Percentiles rank a stretch among this genome's conserved stretches.
Evolutionary conservation across 2,888 invertebrate genomes (phyloP).

Genomic region (Agrotis ipsilon): DNA sequence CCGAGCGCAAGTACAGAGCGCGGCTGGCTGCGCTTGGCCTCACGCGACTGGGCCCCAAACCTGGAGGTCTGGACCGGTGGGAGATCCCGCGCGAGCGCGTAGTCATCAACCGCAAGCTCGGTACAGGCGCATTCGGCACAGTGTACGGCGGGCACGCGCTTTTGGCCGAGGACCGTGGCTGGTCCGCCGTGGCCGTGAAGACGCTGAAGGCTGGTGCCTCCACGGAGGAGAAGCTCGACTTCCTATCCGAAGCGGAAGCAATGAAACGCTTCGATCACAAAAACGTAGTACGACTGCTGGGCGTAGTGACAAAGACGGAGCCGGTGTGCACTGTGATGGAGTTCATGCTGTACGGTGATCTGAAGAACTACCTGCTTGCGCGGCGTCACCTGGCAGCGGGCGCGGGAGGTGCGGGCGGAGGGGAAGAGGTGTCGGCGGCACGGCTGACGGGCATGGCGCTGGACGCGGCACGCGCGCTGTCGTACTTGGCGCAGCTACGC

Average conservation of each 20-base stretch:
- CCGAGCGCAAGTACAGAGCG: slow-evolving; percentile 78
- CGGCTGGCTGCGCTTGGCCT: slow-evolving; percentile 79
- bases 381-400: slow-evolving; percentile 95
- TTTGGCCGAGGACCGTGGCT: slow-evolving; percentile 91
- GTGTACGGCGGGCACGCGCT: slow-evolving; percentile 97
- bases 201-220: slow-evolving; percentile 96
- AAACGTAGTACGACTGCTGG: slow-evolving; percentile 96
- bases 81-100: slow-evolving; percentile 96
- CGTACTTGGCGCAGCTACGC: slow-evolving; percentile 95
- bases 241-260: slow-evolving; percentile 97
- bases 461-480: slow-evolving; percentile 96
- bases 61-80: slow-evolving; percentile 94
- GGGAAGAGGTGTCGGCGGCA: slow-evolving; percentile 95
- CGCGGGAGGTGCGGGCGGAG: slow-evolving; percentile 96
- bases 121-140: slow-evolving; percentile 97
- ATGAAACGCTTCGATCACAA: slow-evolving; percentile 98
- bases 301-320: slow-evolving; percentile 96
- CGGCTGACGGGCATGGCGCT: slow-evolving; percentile 96
- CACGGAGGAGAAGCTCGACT: slow-evolving; percentile 97
- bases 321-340: slow-evolving; percentile 98
- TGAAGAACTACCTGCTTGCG: slow-evolving; percentile 96
- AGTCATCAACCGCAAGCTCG: slow-evolving; percentile 96
- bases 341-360: slow-evolving; percentile 97
- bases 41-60: slow-evolving; percentile 75
- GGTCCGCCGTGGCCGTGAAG: slow-evolving; percentile 97